A percentile compares a stretch with the other conserved stretches of the same genome.
phyloP scores from a whole-genome alignment of 1,140 invertebrate genomes.

The Heliconius congener region DNA sequence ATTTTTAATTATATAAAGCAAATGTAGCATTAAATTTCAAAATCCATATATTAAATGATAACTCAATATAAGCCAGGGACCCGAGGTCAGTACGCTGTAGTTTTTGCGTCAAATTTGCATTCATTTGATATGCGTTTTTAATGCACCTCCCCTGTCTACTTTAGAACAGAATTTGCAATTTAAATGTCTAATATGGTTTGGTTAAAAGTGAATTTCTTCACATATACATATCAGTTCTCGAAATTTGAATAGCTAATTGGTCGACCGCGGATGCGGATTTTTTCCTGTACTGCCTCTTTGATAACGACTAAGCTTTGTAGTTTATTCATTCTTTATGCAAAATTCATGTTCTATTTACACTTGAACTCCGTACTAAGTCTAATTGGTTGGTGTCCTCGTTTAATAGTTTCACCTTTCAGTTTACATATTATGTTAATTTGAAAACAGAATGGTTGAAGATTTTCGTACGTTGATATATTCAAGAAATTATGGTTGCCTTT shows the following conservation, averaged over 20 bases:
- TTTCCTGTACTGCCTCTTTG: slow-evolving; percentile 27
- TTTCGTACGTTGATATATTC: neutral
- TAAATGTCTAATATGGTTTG: slow-evolving; percentile 51
- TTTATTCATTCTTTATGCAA: slow-evolving; percentile 29
- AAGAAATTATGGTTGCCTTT: slow-evolving; percentile 1
- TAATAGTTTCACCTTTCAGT: slow-evolving; percentile 9
- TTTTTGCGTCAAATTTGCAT: slow-evolving; percentile 40
- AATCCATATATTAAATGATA: slow-evolving; percentile 16
- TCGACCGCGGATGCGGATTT: slow-evolving; percentile 4
- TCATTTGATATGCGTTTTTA: slow-evolving; percentile 48
- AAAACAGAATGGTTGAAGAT: neutral
- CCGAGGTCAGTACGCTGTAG: slow-evolving; percentile 19
- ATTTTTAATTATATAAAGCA: neutral
- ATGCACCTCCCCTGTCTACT: slow-evolving; percentile 41
- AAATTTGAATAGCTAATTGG: slow-evolving; percentile 60
- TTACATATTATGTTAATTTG: slow-evolving; percentile 14
- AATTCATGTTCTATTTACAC: slow-evolving; percentile 20
- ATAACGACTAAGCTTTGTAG: slow-evolving; percentile 26
- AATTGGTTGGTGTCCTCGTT: slow-evolving; percentile 6
- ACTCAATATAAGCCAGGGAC: slow-evolving; percentile 23
- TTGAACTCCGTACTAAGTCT: slow-evolving; percentile 15
- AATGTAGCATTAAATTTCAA: neutral
- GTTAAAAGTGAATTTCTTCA: slow-evolving; percentile 42
- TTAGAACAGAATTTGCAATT: slow-evolving; percentile 53
- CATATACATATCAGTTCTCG: slow-evolving; percentile 35